These are phyloP conservation scores for Cephus pygmeus DNA, from an alignment of 2,888 invertebrate species.

Conservation along the genomic window DNA sequence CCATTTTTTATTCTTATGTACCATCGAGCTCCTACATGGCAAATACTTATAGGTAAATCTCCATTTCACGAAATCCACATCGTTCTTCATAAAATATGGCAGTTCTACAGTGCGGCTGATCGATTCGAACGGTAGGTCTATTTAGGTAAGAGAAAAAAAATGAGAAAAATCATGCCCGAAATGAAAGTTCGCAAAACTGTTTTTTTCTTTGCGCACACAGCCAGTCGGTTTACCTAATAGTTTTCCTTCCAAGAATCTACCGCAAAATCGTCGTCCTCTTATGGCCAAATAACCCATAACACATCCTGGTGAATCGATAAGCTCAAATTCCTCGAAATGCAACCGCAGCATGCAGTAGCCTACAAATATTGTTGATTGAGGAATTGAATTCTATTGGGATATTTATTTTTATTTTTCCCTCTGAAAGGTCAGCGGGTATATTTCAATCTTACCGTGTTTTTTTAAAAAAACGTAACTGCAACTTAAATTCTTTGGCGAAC, in stretches of 20 bases:
- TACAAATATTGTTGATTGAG: neutral
- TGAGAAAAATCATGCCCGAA: no score
- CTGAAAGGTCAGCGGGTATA: no score
- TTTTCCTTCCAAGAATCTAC: conserved; percentile 36
- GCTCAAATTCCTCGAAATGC: conserved; percentile 69
- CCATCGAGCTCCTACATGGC: conserved; percentile 1
- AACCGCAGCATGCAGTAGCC: conserved; percentile 60
- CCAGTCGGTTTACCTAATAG: neutral
- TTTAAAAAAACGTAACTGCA: conserved; percentile 1
- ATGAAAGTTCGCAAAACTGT: no score
- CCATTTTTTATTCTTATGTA: no score
- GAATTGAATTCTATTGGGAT: no score
- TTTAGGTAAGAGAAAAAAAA: no score
- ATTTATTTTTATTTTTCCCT: no score
- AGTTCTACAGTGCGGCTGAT: conserved; percentile 6
- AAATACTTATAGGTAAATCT: conserved; percentile 6
- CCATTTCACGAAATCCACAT: conserved; percentile 8
- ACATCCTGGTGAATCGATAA: conserved; percentile 62
- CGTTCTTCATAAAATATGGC: conserved; percentile 7
- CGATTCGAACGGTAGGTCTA: no score
- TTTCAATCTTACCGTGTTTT: conserved; percentile 4
- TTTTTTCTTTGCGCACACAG: no score
- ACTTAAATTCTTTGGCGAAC: conserved; percentile 1
- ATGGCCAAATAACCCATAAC: conserved; percentile 69
- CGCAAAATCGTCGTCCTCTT: conserved; percentile 71